Base-by-base conservation (phyloP, 2,888 invertebrate genomes). In the Carpatolechia fugitivella region DNA sequence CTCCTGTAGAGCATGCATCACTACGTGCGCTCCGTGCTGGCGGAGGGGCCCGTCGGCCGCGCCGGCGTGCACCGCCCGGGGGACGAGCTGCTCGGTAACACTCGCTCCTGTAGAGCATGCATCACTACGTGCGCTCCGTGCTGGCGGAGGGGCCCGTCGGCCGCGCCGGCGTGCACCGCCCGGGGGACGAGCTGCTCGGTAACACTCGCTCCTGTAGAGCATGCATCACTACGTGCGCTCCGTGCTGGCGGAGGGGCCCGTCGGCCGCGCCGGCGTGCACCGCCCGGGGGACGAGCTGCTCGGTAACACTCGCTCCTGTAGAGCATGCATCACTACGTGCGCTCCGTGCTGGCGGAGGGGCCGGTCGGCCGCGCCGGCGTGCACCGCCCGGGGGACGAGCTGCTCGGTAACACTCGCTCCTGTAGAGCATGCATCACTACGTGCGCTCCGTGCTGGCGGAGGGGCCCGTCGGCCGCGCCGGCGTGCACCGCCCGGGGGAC, bases 61-160 rank as follows among this genome's bases (percentile, higher is more conserved):
- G 98, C 98, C 74, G 96, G 94, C 4, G 93, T 94, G 48, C 92
- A 99, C 33, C 93, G 94, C 64, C 97, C 98, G 11, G 99, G 99
- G 0, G 99, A 99, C 84, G 99, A 99, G 85, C 91, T 99, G 57
- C 91, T 99, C 11, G 92, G 90, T 90, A 44, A 44, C 20, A 24
- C n/a, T 18, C 10, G 10, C 33, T 3, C n/a, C 3, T 2, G 10
- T 8, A 8, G 10, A n/a, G 10, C 8, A 33, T n/a, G 1, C 99
- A 99, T 87, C 99, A 99, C 91, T 99, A 99, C 84, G 99, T 99
- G 75, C 94, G 99, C 65, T 98, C 98, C 53, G 98, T 99, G 70
- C 91, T 99, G 69, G 95, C 97, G n/a, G 98, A 99, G 82, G 99
- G 99, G 0, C 99, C 99, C 0, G 99, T 99, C 1, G 99, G 99